Evolutionary conservation across 2,888 invertebrate genomes (phyloP).

Genomic region (Odontothrips loti): DNA sequence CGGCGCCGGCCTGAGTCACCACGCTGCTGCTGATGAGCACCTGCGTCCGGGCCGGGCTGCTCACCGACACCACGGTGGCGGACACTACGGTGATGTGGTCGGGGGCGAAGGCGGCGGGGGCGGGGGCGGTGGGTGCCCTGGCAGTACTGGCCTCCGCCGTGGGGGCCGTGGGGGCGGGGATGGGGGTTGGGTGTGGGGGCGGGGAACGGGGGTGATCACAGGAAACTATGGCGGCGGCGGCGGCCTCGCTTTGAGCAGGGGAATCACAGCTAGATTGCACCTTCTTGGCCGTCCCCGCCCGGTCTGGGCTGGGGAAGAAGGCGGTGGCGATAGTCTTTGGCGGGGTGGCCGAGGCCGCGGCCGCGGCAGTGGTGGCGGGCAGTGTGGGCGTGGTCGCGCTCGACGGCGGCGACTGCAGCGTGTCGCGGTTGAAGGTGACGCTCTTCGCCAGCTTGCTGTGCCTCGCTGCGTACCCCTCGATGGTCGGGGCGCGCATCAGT

Average conservation of each 20-base stretch:
- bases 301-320: constrained; percentile 18
- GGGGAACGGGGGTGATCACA: background rate
- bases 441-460: constrained; percentile 85
- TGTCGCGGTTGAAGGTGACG: constrained; percentile 81
- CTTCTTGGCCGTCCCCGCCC: constrained; percentile 15
- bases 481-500: constrained; percentile 73
- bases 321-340: background rate
- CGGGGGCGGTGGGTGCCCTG: background rate
- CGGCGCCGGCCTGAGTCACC: background rate
- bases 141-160: background rate
- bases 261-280: constrained; percentile 5
- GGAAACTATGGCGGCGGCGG: background rate
- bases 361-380: constrained; percentile 43
- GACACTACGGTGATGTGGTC: constrained; percentile 21
- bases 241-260: constrained; percentile 21
- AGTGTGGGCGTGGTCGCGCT: constrained; percentile 31
- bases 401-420: constrained; percentile 72
- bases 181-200: background rate
- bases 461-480: constrained; percentile 83
- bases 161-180: background rate
- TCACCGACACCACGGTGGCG: background rate
- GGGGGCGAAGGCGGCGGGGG: background rate
- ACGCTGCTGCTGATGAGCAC: constrained; percentile 18
- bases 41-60: constrained; percentile 16
- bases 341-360: constrained; percentile 37